Evolutionary conservation across 2,113 vertebrate species (phyloP).

Genomic region (Neolamprologus devosi): DNA sequence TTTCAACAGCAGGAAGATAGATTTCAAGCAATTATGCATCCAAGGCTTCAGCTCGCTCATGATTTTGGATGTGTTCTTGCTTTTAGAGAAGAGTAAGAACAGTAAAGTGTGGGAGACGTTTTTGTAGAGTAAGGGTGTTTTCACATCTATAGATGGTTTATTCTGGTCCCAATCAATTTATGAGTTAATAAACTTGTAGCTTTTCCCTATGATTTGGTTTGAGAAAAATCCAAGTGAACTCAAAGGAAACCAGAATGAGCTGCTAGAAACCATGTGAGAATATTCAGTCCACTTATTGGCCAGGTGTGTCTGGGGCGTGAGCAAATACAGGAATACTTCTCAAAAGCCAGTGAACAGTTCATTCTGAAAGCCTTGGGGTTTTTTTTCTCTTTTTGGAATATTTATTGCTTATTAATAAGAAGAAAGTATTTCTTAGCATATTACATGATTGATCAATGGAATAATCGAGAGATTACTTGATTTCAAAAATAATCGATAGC

Average conservation of each 20-base stretch:
- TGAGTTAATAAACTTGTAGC: not conserved
- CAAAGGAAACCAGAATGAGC: not conserved
- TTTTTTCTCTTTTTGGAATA: not conserved
- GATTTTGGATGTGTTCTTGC: not conserved
- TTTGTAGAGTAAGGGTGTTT: not conserved
- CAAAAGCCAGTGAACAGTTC: not conserved
- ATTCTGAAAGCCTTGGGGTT: rapidly evolving
- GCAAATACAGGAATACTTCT: not conserved
- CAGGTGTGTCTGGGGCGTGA: not conserved
- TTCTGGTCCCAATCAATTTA: not conserved
- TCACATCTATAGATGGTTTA: not conserved
- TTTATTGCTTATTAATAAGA: not conserved
- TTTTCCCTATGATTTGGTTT: not conserved
- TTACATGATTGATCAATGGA: not conserved
- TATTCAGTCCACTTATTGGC: not conserved
- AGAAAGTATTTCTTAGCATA: not conserved
- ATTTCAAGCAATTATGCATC: not conserved
- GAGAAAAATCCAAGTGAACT: not conserved
- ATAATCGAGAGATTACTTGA: not conserved
- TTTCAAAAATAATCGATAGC: not conserved
- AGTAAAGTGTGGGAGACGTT: not conserved
- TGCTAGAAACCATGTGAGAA: not conserved
- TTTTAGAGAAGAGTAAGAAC: not conserved
- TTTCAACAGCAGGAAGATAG: not conserved
- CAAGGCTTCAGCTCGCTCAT: not conserved